Evolutionary conservation across 2,797 vertebrate species (phyloP).

Genomic region (Cryptoprocta ferox): DNA sequence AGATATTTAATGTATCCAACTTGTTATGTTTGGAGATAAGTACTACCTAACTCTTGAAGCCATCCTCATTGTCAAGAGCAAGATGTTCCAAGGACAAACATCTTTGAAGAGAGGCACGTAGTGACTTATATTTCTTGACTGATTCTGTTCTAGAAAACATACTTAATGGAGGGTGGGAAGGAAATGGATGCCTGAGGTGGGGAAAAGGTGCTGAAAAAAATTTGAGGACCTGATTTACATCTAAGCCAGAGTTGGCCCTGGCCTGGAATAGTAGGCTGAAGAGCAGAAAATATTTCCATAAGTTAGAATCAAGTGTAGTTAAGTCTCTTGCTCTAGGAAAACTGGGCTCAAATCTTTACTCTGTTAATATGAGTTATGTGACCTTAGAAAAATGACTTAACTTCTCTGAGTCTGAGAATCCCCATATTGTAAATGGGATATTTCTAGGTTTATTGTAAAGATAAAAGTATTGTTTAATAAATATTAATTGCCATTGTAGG

Average conservation of each 20-base stretch:
- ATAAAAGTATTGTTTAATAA: background rate
- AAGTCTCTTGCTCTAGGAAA: background rate
- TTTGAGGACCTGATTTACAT: background rate
- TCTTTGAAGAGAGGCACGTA: background rate
- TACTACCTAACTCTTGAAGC: background rate
- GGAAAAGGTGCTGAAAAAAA: background rate
- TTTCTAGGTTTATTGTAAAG: background rate
- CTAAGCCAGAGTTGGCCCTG: background rate
- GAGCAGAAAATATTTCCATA: background rate
- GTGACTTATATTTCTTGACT: background rate
- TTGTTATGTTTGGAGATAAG: background rate
- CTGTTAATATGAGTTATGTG: background rate
- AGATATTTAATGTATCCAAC: background rate
- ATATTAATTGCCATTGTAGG: background rate
- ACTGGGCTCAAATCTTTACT: background rate
- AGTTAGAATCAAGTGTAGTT: background rate
- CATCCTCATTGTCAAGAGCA: background rate
- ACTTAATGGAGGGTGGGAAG: background rate
- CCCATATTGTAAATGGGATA: background rate
- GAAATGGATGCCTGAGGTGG: background rate
- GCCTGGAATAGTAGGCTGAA: background rate
- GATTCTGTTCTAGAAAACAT: conserved; percentile 3
- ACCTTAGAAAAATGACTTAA: background rate
- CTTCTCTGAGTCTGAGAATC: background rate
- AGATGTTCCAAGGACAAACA: conserved; percentile 45